A percentile compares a stretch with the other conserved stretches of the same genome.
Evolutionary conservation across 2,888 invertebrate species (phyloP).

Genomic region (Aphidoletes aphidimyza): DNA sequence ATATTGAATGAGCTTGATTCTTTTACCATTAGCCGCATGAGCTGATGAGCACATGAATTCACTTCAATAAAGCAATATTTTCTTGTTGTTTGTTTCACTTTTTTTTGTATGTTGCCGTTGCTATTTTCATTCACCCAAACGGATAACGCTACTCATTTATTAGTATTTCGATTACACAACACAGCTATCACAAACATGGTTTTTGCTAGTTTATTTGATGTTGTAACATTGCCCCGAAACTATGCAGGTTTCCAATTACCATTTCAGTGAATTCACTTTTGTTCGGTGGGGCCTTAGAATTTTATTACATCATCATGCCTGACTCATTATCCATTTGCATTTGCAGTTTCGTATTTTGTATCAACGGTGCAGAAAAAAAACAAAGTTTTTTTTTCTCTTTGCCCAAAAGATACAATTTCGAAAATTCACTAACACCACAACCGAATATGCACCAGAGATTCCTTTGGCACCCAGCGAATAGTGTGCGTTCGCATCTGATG

Average conservation of each 20-base stretch:
- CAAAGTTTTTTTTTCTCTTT: too few relatives aligned
- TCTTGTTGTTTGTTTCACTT: not conserved
- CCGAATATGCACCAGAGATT: not conserved
- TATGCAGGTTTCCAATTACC: not conserved
- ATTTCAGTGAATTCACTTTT: not conserved
- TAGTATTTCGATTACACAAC: not conserved
- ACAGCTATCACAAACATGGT: not conserved
- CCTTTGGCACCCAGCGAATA: too few relatives aligned
- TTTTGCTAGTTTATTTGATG: not conserved
- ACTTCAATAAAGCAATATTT: not conserved
- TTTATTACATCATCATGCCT: not conserved
- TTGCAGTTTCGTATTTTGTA: too few relatives aligned
- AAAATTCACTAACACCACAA: not conserved
- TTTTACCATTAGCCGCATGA: not conserved
- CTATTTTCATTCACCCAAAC: too few relatives aligned
- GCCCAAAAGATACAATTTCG: not conserved
- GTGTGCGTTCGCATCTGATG: not conserved
- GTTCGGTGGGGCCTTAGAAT: not conserved
- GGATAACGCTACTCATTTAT: not conserved
- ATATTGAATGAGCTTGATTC: conserved; percentile 44
- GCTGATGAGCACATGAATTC: too few relatives aligned
- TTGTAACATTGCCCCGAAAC: not conserved
- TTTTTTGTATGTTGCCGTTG: not conserved
- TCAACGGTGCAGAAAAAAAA: not conserved
- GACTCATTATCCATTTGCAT: not conserved